A percentile compares a stretch with the other conserved stretches of the same genome.
These are phyloP conservation scores for Ctenodactylus gundi DNA, from an alignment of 2,113 vertebrate species.

Conservation along the genomic window DNA sequence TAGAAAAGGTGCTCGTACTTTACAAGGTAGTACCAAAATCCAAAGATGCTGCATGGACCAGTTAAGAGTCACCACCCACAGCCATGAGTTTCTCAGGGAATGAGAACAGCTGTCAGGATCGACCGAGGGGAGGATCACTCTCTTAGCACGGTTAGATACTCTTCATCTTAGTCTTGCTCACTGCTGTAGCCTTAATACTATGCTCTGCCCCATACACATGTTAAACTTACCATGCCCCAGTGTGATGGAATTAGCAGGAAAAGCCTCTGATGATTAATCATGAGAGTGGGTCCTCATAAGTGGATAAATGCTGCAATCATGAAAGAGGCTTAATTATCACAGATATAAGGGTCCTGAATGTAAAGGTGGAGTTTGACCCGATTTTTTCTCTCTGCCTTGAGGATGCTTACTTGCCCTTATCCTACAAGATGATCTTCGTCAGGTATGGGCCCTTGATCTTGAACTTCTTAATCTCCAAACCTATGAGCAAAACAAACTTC, in stretches of 20 bases:
- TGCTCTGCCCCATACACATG: neutral
- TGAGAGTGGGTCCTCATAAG: neutral
- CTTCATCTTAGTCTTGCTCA: neutral
- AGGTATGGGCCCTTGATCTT: neutral
- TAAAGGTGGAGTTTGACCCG: neutral
- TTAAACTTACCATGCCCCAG: neutral
- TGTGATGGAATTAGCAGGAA: neutral
- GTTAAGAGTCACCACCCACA: fast-evolving
- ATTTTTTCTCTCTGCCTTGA: neutral
- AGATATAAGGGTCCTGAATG: neutral
- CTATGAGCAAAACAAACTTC: neutral
- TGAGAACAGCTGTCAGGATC: neutral
- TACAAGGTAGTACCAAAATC: neutral
- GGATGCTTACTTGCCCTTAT: neutral
- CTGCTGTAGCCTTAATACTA: neutral
- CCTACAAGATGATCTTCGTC: neutral
- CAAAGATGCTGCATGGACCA: neutral
- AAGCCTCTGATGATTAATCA: neutral
- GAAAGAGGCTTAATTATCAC: neutral
- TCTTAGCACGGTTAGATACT: neutral
- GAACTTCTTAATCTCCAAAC: neutral
- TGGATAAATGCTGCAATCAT: neutral
- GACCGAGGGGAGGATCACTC: no score
- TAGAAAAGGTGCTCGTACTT: neutral
- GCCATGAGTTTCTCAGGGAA: neutral